A percentile compares a stretch with the other conserved stretches of the same genome.
phyloP scores from a whole-genome alignment of 2,113 vertebrate genomes.

The Ceratotherium simum region DNA sequence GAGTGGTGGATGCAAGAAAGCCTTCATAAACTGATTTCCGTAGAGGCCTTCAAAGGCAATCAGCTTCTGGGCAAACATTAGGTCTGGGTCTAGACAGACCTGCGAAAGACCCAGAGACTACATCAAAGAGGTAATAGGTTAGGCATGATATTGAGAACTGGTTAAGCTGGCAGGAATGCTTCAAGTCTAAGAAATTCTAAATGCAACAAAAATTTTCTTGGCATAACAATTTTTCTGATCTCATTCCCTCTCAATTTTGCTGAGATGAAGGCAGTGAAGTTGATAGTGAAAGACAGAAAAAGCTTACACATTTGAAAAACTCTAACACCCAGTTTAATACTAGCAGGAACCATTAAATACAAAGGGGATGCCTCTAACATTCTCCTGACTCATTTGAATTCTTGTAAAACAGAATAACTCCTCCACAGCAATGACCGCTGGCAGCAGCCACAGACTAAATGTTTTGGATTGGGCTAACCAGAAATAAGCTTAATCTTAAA shows the following conservation, averaged over 20 bases:
- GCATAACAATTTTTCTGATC: background rate
- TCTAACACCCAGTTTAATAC: background rate
- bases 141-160: background rate
- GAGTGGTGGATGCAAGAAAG: background rate
- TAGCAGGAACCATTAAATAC: background rate
- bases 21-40: background rate
- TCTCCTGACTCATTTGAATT: background rate
- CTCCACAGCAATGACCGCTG: background rate
- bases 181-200: background rate
- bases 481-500: background rate
- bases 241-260: background rate
- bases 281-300: background rate
- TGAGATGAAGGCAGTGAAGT: background rate
- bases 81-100: background rate
- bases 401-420: background rate
- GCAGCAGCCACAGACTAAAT: background rate
- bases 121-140: accelerated
- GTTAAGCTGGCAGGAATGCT: background rate
- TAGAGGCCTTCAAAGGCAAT: background rate
- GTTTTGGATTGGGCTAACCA: background rate
- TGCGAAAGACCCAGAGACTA: background rate
- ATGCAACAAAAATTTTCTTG: background rate
- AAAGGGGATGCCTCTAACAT: background rate
- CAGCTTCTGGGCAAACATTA: background rate
- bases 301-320: background rate